Conservation (phyloP, 2,888 invertebrate species). For the Pammene aurita region DNA sequence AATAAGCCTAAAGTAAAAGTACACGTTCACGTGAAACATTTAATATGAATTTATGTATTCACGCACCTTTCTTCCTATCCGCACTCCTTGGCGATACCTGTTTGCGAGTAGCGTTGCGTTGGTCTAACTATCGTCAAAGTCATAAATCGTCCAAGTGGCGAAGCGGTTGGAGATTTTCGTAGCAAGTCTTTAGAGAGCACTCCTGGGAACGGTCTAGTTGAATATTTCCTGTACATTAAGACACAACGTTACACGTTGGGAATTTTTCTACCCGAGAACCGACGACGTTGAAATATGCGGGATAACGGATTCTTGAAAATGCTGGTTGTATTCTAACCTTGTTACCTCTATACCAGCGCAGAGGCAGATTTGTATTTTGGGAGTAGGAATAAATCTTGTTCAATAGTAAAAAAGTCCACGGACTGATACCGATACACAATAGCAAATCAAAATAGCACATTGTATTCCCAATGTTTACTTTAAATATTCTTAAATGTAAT, state of each 20-base stretch:
- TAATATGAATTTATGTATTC: not conserved
- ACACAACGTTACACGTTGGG: conserved; percentile 43
- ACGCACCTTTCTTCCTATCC: conserved; percentile 13
- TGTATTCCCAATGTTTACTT: too few species aligned
- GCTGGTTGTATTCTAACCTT: conserved; percentile 15
- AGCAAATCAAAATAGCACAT: too few species aligned
- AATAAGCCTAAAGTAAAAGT: too few species aligned
- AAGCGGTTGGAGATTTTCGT: conserved; percentile 64
- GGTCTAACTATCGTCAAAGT: conserved; percentile 69
- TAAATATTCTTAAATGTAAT: too few species aligned
- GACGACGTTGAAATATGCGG: conserved; percentile 26
- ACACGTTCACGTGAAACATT: too few species aligned
- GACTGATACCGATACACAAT: too few species aligned
- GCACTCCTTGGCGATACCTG: conserved; percentile 52
- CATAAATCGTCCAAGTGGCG: conserved; percentile 70
- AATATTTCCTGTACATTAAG: conserved; percentile 69
- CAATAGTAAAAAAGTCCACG: too few species aligned
- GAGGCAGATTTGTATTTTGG: not conserved
- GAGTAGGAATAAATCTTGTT: not conserved
- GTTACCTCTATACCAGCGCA: conserved; percentile 2
- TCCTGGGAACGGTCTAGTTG: conserved; percentile 60
- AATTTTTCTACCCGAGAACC: conserved; percentile 28
- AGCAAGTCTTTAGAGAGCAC: conserved; percentile 65
- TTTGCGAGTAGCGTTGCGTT: conserved; percentile 60
- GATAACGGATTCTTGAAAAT: conserved; percentile 26